Base-by-base conservation (phyloP, 92 coral and sea anemone genomes). In the Porites divaricata region DNA sequence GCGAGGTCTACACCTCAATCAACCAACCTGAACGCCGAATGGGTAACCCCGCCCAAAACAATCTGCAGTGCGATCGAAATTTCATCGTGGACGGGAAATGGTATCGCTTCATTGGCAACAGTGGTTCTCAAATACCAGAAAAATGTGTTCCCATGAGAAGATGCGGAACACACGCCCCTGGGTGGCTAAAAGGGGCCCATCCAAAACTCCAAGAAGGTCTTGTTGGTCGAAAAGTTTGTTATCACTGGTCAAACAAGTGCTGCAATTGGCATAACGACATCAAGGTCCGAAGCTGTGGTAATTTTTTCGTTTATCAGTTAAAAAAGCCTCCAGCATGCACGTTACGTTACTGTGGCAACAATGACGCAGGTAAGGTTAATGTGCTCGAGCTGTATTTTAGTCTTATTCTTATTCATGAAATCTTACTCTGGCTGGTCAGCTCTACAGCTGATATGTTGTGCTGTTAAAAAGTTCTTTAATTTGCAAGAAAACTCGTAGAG, bases 151-250 rank as follows among this genome's bases (percentile, higher is more conserved):
- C 35, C 78, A 53, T 56, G 35, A 74, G 63, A 24, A 57, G 78
- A 9, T 74, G 78, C 21, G 78, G 78, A 8, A 23, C 78, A 5
- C 62, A 74, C 1, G 63, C 78, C 50, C 78, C 78, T 20, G 78
- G 78, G 24, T 74, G 78, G 78, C 21, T 74, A 8, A 9, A 49
- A 2, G 78, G 78, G 0, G 2, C 20, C 14, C 78, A 74, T 35
- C 78, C 78, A 6, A 19, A 20, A 51, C 21, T 24, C 17, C 28
- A 12, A 1, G 78, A 74, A 6, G 78, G 78, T 13, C 13, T 6
- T 1, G 78, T 74, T 7, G 21, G 35, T 74, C 78, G 78, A 20
- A 52, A 20, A 51, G 78, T 74, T 58, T 74, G 78, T 23, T 74
- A 74, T 56, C 78, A 56, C 41, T 74, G 78, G 78, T 9, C 41